Evolutionary conservation across 2,113 vertebrate genomes (phyloP), one percentile per base, ranked within the genome.

Genomic region (Proterorhinus semilunaris): DNA sequence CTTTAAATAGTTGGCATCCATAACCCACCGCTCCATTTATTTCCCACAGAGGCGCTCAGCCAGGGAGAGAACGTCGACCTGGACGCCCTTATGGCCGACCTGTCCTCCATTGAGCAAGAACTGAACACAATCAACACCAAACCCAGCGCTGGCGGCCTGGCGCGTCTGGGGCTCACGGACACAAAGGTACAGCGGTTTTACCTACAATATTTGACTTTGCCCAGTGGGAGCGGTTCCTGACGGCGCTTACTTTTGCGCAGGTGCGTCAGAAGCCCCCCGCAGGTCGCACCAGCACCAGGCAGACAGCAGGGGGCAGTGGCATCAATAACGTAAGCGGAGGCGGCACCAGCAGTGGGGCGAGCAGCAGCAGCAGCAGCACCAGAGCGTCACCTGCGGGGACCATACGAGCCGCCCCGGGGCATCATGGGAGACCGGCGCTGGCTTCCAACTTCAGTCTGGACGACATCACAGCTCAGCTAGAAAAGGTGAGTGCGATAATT

Each of bases 81-180:
- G 63, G 97, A 99, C 49, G 94, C 98, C 10, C 93, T 99, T 54
- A 99, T 99, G 98, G 98, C 96, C 0, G 98, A 99, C 68, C 95
- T 99, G 15, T 96, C 95, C 87, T 96, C 97, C 69, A 99, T 99
- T 65, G 98, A 99, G 75, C 97, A 98, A 91, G 98, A 99, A 62
- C 95, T 99, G 68, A 96, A 91, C 89, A 97, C 93, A 81, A 92
- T 96, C 63, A 94, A 93, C 83, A 79, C 65, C 36, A 88, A 96
- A 65, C 92, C 96, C 45, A 93, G 92, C 71, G 57, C 58, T 66
- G 72, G 88, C 70, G 58, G 88, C 82, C 69, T 88, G 65, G 63
- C 88, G 3, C 88, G 88, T 4, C 94, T 95, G 47, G 91, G 87
- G 16, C 85, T 93, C 74, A 81, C 92, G 6, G 81, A 90, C 75